Evolutionary conservation across 2,888 invertebrate genomes (phyloP).

Genomic region (Pasiphila rectangulata): DNA sequence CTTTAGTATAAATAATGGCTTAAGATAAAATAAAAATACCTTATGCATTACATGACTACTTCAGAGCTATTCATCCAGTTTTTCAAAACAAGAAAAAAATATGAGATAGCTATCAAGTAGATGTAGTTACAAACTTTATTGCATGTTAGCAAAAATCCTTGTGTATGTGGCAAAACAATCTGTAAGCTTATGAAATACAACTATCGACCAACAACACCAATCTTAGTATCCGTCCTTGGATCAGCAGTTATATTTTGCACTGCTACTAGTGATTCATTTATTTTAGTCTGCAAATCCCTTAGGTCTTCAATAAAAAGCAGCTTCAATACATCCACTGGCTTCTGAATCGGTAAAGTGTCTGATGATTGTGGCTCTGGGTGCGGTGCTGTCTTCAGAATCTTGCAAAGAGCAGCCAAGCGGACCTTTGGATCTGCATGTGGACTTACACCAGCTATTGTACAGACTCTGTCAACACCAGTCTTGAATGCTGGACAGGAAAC

Average conservation of each 20-base stretch:
- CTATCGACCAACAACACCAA: conserved; percentile 93
- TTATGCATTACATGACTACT: too few species aligned
- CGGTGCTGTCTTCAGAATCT: conserved; percentile 87
- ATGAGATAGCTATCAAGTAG: too few species aligned
- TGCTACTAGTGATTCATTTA: conserved; percentile 96
- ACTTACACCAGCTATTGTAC: conserved; percentile 80
- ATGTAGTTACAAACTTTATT: too few species aligned
- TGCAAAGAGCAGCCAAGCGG: conserved; percentile 83
- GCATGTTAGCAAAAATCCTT: too few species aligned
- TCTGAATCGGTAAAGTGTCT: conserved; percentile 57
- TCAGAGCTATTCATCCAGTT: too few species aligned
- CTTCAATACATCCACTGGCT: conserved; percentile 85
- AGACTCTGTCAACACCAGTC: conserved; percentile 88
- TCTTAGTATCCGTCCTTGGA: conserved; percentile 96
- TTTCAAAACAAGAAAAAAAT: too few species aligned
- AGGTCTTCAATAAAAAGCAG: conserved; percentile 92
- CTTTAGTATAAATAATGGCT: too few species aligned
- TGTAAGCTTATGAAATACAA: neutral
- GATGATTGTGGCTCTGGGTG: conserved; percentile 84
- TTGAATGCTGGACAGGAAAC: conserved; percentile 92
- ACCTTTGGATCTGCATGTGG: conserved; percentile 70
- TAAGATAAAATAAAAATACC: too few species aligned
- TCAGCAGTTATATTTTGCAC: conserved; percentile 97
- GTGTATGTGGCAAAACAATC: neutral
- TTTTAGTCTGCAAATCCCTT: conserved; percentile 92